Conservation (phyloP, 2,113 vertebrate genomes). For the Chinchilla lanigera region DNA sequence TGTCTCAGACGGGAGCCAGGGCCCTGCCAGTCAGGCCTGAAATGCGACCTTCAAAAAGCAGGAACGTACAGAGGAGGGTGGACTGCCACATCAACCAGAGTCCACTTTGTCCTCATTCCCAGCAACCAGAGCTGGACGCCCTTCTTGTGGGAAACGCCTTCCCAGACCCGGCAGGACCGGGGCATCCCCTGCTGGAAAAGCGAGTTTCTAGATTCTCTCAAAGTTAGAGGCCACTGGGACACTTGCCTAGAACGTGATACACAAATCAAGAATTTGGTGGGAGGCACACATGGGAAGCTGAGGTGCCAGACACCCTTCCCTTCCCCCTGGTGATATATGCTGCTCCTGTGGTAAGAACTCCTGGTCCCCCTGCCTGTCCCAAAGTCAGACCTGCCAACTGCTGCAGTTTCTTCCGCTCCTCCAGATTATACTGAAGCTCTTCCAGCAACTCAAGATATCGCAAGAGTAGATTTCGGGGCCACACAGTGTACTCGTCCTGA, state of each 20-base stretch:
- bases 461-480: conserved; percentile 82
- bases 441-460: conserved; percentile 83
- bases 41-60: conserved; percentile 11
- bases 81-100: not conserved
- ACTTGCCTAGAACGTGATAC: not conserved
- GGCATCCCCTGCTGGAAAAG: not conserved
- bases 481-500: conserved; percentile 75
- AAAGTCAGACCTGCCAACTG: conserved; percentile 79
- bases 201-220: not conserved
- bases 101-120: not conserved
- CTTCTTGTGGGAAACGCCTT: not conserved
- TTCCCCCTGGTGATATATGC: not conserved
- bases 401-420: conserved; percentile 82
- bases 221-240: not conserved
- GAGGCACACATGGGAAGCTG: not conserved
- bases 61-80: not conserved
- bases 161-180: not conserved
- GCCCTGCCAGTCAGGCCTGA: not conserved
- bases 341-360: not conserved
- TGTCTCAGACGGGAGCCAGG: not conserved
- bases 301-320: not conserved
- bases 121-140: not conserved
- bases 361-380: not conserved
- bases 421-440: conserved; percentile 83
- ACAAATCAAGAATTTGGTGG: not conserved